Percentiles rank a stretch among this genome's conserved stretches.
Evolutionary conservation across 2,113 vertebrate genomes (phyloP).

Genomic region (Oreochromis spilurus): DNA sequence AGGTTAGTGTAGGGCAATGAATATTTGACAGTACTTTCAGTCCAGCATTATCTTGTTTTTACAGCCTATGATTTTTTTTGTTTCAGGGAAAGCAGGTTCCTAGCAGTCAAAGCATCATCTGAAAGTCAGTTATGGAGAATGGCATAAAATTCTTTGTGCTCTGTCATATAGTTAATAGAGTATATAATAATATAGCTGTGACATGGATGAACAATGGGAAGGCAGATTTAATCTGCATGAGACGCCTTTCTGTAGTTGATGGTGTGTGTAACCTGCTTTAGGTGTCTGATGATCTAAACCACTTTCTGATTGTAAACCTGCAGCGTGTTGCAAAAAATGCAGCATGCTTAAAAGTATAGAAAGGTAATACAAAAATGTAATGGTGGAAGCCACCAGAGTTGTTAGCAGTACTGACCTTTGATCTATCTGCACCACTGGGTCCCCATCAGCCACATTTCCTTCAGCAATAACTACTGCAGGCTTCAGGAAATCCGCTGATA

Average conservation of each 20-base stretch:
- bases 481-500: not conserved
- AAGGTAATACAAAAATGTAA: not conserved
- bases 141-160: not conserved
- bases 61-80: not conserved
- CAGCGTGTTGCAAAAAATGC: not conserved
- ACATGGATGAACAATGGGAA: not conserved
- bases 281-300: not conserved
- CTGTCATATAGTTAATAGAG: constrained; percentile 17
- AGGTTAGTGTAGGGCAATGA: not conserved
- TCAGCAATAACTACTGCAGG: not conserved
- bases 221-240: not conserved
- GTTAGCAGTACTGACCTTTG: constrained; percentile 40
- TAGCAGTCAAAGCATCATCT: not conserved
- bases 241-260: not conserved
- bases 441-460: not conserved
- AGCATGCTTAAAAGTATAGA: not conserved
- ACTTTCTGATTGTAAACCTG: constrained; percentile 7
- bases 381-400: constrained; percentile 2
- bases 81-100: not conserved
- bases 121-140: not conserved
- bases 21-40: not conserved
- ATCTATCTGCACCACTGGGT: constrained; percentile 3
- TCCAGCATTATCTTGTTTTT: not conserved
- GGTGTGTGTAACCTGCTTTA: constrained; percentile 12
- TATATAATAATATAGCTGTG: constrained; percentile 7